These are phyloP conservation scores for Todiramphus saurophagus DNA, from an alignment of 2,113 vertebrate genomes.

Conservation along the genomic window DNA sequence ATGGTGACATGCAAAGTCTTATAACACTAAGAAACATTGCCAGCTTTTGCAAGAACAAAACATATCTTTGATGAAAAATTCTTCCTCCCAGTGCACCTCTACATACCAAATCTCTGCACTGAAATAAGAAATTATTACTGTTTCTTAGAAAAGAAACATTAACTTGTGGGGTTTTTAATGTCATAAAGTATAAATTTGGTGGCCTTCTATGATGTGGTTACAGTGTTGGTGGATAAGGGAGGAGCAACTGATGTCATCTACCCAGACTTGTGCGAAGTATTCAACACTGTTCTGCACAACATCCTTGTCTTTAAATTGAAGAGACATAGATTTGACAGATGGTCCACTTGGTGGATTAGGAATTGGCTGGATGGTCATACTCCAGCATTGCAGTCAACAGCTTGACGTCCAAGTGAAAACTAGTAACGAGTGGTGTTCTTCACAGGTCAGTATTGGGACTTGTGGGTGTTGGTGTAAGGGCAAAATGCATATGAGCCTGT, in stretches of 20 bases:
- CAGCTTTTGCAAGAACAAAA: background rate
- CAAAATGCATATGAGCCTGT: background rate
- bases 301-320: background rate
- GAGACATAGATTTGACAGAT: background rate
- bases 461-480: background rate
- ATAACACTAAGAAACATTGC: accelerated
- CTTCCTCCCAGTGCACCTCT: background rate
- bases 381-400: background rate
- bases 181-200: background rate
- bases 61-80: background rate
- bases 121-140: background rate
- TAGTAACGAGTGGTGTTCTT: background rate
- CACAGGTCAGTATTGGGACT: background rate
- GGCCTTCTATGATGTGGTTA: background rate
- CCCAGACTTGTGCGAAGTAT: background rate
- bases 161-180: background rate
- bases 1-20: accelerated
- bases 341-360: background rate
- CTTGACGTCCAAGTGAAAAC: background rate
- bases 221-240: background rate
- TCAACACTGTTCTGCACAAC: background rate
- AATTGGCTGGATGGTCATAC: background rate
- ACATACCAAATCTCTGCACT: background rate
- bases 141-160: background rate
- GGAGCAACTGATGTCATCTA: background rate